A percentile compares a stretch with the other conserved stretches of the same genome.
Conservation (phyloP, 35 echinoderm and acorn worm genomes). For the Acanthaster planci region DNA sequence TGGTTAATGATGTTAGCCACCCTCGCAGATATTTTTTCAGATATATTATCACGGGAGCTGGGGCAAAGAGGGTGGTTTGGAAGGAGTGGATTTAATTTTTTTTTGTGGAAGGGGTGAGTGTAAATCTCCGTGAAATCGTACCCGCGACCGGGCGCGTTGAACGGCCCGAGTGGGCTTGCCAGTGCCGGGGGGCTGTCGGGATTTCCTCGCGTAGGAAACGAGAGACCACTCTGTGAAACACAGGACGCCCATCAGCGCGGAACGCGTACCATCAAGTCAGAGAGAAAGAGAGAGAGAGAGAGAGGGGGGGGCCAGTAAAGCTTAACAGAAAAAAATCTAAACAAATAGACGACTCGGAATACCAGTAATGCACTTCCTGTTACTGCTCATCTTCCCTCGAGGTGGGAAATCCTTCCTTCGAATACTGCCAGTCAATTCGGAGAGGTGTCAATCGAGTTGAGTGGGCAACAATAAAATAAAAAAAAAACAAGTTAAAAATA, state of each 20-base stretch:
- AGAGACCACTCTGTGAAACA: neutral
- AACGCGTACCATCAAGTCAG: no score
- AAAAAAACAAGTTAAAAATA: neutral
- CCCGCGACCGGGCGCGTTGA: neutral
- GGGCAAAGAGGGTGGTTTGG: neutral
- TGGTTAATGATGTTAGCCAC: neutral
- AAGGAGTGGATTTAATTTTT: neutral
- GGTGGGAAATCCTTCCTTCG: conserved; percentile 12
- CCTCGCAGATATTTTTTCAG: conserved; percentile 28
- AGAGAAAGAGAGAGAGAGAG: neutral
- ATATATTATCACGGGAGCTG: neutral
- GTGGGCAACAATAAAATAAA: neutral
- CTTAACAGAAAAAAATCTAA: neutral
- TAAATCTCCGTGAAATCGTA: conserved; percentile 15
- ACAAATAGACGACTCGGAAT: neutral
- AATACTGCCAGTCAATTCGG: conserved; percentile 25
- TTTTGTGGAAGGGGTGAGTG: neutral
- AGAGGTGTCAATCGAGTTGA: neutral
- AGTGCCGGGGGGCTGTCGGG: neutral
- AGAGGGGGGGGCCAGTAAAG: neutral
- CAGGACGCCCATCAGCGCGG: neutral
- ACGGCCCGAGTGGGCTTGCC: neutral
- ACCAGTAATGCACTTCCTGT: conserved; percentile 31
- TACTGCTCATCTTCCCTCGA: neutral
- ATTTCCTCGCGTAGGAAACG: neutral